A percentile compares a stretch with the other conserved stretches of the same genome.
These are phyloP conservation scores for Phalanger gymnotis DNA, from an alignment of 2,797 vertebrate genomes.

Conservation along the genomic window DNA sequence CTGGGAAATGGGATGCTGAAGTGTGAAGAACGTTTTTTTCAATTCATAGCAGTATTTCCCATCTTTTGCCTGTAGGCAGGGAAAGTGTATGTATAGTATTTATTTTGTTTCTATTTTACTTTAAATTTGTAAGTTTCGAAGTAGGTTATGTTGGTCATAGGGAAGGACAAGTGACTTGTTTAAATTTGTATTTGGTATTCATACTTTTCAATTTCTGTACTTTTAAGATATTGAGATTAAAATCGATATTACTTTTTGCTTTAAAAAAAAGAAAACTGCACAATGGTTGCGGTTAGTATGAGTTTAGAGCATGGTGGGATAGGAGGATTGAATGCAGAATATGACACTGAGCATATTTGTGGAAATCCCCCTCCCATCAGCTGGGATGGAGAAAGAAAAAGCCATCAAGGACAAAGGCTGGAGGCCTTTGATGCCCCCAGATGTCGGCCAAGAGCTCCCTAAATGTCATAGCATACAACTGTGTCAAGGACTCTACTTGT, in stretches of 20 bases:
- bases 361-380: neutral
- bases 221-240: slow-evolving; percentile 88
- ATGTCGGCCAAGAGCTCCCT: neutral
- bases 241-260: slow-evolving; percentile 86
- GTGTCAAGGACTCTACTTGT: neutral
- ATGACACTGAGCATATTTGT: too few relatives aligned
- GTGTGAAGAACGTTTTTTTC: slow-evolving; percentile 86
- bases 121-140: slow-evolving; percentile 88
- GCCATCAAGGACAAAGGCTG: too few relatives aligned
- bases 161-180: slow-evolving; percentile 86
- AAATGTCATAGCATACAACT: neutral
- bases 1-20: slow-evolving; percentile 87
- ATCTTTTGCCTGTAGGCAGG: slow-evolving; percentile 94
- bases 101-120: slow-evolving; percentile 87
- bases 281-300: neutral
- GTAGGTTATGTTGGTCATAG: slow-evolving; percentile 87
- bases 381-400: neutral
- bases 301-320: neutral
- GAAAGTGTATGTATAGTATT: slow-evolving; percentile 92
- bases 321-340: neutral
- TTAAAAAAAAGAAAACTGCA: too few relatives aligned
- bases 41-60: slow-evolving; percentile 88
- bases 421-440: neutral
- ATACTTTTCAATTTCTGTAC: slow-evolving; percentile 88
- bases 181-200: slow-evolving; percentile 88